These are phyloP conservation scores for Eustalomyia histrio DNA, from an alignment of 2,888 invertebrate genomes.

Conservation along the genomic window DNA sequence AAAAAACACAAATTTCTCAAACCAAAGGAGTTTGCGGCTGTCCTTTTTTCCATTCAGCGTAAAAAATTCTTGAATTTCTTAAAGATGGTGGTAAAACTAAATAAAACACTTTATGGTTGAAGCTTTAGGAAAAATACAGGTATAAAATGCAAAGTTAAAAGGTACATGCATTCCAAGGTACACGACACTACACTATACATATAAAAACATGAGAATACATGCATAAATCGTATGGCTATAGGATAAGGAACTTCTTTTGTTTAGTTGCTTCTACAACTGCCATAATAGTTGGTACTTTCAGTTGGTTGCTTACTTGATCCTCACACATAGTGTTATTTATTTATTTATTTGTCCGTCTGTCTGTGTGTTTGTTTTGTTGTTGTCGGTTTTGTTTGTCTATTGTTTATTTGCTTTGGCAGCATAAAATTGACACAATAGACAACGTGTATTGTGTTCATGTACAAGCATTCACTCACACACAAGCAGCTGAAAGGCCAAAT, in stretches of 20 bases:
- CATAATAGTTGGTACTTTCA: not conserved
- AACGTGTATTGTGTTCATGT: conserved; percentile 25
- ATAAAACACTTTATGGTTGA: no score
- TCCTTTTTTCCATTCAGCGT: no score
- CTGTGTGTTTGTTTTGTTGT: conserved; percentile 28
- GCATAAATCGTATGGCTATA: not conserved
- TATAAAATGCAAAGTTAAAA: no score
- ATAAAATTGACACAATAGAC: conserved; percentile 51
- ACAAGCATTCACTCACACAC: conserved; percentile 27
- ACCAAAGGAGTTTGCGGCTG: no score
- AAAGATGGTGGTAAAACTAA: no score
- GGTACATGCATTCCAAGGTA: no score
- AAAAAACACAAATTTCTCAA: no score
- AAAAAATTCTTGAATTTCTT: no score
- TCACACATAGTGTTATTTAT: conserved; percentile 21
- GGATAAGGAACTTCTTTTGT: not conserved
- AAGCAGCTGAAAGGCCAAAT: not conserved
- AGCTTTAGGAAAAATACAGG: no score
- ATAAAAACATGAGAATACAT: no score
- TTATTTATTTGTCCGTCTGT: conserved; percentile 14
- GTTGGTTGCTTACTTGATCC: conserved; percentile 29
- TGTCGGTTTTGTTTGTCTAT: conserved; percentile 42
- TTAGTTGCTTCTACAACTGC: conserved; percentile 19
- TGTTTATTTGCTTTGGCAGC: conserved; percentile 53
- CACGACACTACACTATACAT: no score